Conservation (phyloP, 2,888 invertebrate species). For the Aporophyla nigra region DNA sequence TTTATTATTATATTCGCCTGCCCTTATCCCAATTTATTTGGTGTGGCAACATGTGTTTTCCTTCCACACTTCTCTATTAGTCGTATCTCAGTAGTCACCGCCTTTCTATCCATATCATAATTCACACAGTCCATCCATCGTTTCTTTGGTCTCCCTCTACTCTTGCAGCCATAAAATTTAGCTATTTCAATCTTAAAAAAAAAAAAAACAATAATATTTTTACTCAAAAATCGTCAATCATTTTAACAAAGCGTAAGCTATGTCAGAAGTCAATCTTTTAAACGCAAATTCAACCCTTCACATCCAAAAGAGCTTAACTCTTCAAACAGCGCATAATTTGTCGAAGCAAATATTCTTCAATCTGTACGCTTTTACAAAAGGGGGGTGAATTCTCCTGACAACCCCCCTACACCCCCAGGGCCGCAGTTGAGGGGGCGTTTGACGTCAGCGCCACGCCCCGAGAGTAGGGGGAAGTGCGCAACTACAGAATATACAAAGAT, state of each 20-base stretch:
- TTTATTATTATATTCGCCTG: too few relatives aligned
- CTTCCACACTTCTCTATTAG: too few relatives aligned
- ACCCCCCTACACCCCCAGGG: conserved; percentile 24
- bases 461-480: conserved; percentile 50
- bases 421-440: conserved; percentile 68
- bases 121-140: too few relatives aligned
- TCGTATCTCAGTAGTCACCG: too few relatives aligned
- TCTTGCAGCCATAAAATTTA: too few relatives aligned
- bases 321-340: conserved; percentile 42
- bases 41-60: too few relatives aligned
- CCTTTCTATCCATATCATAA: too few relatives aligned
- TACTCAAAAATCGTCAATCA: not conserved
- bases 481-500: not conserved
- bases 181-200: too few relatives aligned
- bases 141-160: too few relatives aligned
- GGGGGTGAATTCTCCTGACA: conserved; percentile 27
- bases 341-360: conserved; percentile 46
- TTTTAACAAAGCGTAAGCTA: not conserved
- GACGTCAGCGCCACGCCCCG: conserved; percentile 80
- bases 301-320: conserved; percentile 3
- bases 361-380: conserved; percentile 31
- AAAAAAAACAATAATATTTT: too few relatives aligned
- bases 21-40: too few relatives aligned
- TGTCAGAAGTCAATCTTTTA: not conserved
- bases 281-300: not conserved